Percentiles rank a stretch among this genome's conserved stretches.
Evolutionary conservation across 2,113 vertebrate species (phyloP).

Genomic region (Spilogale gracilis): DNA sequence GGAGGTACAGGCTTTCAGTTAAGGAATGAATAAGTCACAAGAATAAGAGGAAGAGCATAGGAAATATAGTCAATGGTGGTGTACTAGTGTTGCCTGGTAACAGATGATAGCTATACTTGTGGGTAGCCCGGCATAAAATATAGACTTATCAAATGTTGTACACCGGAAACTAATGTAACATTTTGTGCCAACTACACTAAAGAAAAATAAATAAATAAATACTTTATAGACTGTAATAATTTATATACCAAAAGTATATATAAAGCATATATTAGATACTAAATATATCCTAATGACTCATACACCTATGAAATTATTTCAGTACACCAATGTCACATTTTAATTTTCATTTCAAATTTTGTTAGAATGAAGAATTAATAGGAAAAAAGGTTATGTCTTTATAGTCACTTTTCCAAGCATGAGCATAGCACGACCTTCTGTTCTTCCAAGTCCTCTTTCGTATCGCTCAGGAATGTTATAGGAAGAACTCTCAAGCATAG

Average conservation of each 20-base stretch:
- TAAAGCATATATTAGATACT: not conserved
- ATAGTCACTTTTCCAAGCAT: not conserved
- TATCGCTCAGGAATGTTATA: not conserved
- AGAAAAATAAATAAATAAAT: not conserved
- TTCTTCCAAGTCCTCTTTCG: not conserved
- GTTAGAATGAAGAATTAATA: not conserved
- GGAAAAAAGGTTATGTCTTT: not conserved
- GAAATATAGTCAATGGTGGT: not conserved
- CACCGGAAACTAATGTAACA: not conserved
- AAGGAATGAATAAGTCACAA: not conserved
- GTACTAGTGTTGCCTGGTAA: not conserved
- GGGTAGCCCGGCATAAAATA: not conserved
- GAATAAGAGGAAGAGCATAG: not conserved
- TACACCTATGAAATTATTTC: not conserved
- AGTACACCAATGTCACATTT: not conserved
- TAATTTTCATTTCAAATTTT: not conserved
- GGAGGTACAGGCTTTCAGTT: not conserved
- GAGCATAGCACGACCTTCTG: not conserved
- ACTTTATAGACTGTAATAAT: not conserved
- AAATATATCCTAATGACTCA: not conserved
- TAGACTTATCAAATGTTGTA: not conserved
- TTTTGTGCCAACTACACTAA: not conserved
- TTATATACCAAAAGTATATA: not conserved
- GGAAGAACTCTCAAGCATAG: not conserved
- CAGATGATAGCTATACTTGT: not conserved